Percentiles rank a stretch among this genome's conserved stretches.
Conservation (phyloP, 2,797 vertebrate species). For the Pogoniulus pusillus region DNA sequence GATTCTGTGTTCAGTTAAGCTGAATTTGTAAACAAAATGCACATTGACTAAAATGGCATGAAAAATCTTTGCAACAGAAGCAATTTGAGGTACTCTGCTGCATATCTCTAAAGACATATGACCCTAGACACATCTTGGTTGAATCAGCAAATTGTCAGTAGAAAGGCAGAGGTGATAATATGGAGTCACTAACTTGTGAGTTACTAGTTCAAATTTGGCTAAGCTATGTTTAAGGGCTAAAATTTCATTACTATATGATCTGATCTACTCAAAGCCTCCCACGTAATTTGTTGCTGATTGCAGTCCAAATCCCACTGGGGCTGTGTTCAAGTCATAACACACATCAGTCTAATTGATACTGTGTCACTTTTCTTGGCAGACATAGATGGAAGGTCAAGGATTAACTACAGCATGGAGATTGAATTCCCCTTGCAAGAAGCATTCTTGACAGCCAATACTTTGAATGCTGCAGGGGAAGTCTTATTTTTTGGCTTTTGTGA, state of each 20-base stretch:
- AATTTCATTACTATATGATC: constrained; percentile 28
- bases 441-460: not conserved
- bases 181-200: not conserved
- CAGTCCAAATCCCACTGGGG: constrained; percentile 15
- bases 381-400: constrained; percentile 35
- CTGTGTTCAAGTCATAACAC: constrained; percentile 44
- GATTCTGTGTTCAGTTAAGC: not conserved
- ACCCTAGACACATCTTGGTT: not conserved
- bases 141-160: not conserved
- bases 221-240: constrained; percentile 3
- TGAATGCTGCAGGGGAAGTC: not conserved
- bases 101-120: not conserved
- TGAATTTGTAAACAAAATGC: not conserved
- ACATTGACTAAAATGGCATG: not conserved
- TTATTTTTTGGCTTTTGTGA: not conserved
- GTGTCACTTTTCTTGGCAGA: constrained; percentile 46
- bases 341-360: constrained; percentile 40
- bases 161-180: not conserved
- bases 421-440: not conserved
- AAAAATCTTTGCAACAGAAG: not conserved
- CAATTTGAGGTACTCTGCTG: not conserved
- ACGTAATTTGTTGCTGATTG: constrained; percentile 38
- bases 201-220: constrained; percentile 12
- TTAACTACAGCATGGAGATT: not conserved
- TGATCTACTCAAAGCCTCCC: constrained; percentile 12